Base-by-base conservation (phyloP, 92 coral and sea anemone species). In the Meandrina meandrites region DNA sequence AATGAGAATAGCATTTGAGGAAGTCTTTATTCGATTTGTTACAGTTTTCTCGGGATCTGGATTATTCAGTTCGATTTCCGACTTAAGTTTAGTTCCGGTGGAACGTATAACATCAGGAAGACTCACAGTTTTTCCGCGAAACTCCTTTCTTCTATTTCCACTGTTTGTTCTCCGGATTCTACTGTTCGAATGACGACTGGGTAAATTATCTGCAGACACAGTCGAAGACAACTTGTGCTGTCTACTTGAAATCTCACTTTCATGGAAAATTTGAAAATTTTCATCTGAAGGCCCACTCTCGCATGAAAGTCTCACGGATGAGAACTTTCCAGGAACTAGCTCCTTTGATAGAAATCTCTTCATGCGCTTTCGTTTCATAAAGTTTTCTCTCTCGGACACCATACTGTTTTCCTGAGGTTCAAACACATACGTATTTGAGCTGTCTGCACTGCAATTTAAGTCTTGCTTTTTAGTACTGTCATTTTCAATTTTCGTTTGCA, bases 251-350 rank as follows among this genome's bases (percentile, higher is more conserved):
- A 66, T 24, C 45, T 71, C 82, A n/a, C 77, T 76, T 51, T 86
- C 88, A 22, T 51, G 86, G 31, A 90, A 66, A 45, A 83, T 85
- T 30, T 79, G 75, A 81, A 87, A 60, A 80, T 88, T 86, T 53
- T 94, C 95, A 71, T 80, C 91, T 21, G 86, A 48, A 17, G 88
- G 91, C 30, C 86, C 88, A 66, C 53, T 73, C 17, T 94, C 98
- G 42, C 77, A 80, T 5, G 94, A 94, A 30, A 93, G 92, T 5
- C 98, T 89, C 47, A 94, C 98, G 8, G 95, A 92, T 14, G 98
- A 94, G 68, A 90, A 94, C 73, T 89, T 90, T 3, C 96, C 95
- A 16, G 98, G 98, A 0, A 84, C 78, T 10, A 92, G 83, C 16
- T 92, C 90, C 28, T 89, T 93, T 8, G 91, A 72, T 12, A 92